These are phyloP conservation scores for Plectrocnemia conspersa DNA, from an alignment of 1,140 invertebrate genomes.

Conservation along the genomic window DNA sequence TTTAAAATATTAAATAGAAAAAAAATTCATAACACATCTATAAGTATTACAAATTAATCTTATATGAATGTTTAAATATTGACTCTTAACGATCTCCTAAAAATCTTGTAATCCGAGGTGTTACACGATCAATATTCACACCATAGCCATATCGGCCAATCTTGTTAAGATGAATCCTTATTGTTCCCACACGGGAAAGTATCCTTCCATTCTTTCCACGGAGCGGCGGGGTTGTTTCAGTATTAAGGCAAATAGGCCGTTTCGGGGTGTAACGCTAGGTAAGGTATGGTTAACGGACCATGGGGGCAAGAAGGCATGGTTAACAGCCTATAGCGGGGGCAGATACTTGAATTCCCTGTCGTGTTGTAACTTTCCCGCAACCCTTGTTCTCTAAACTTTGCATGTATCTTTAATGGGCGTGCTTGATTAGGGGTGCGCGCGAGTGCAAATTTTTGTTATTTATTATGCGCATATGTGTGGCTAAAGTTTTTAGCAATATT, in stretches of 20 bases:
- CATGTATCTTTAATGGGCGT: conserved; percentile 9
- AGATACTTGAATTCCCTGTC: conserved; percentile 13
- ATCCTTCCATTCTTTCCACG: conserved; percentile 6
- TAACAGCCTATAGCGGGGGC: too few species aligned
- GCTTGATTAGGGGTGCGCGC: conserved; percentile 8
- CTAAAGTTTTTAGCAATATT: background rate
- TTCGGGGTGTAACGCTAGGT: conserved; percentile 8
- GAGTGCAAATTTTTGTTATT: background rate
- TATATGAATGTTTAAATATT: too few species aligned
- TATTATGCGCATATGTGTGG: background rate
- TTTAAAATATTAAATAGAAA: too few species aligned
- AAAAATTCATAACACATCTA: too few species aligned
- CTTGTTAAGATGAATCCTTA: background rate
- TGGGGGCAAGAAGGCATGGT: too few species aligned
- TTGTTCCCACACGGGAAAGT: background rate
- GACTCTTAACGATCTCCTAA: too few species aligned
- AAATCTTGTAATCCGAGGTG: too few species aligned
- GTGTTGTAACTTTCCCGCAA: conserved; percentile 15
- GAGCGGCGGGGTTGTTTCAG: conserved; percentile 13
- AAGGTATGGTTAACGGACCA: conserved; percentile 15
- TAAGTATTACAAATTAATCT: too few species aligned
- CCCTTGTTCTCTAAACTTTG: conserved; percentile 7
- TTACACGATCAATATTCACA: conserved; percentile 14
- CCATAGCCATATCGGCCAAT: too few species aligned
- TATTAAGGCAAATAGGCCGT: conserved; percentile 12